Evolutionary conservation across 2,113 vertebrate species (phyloP).

Genomic region (Bufo gargarizans): DNA sequence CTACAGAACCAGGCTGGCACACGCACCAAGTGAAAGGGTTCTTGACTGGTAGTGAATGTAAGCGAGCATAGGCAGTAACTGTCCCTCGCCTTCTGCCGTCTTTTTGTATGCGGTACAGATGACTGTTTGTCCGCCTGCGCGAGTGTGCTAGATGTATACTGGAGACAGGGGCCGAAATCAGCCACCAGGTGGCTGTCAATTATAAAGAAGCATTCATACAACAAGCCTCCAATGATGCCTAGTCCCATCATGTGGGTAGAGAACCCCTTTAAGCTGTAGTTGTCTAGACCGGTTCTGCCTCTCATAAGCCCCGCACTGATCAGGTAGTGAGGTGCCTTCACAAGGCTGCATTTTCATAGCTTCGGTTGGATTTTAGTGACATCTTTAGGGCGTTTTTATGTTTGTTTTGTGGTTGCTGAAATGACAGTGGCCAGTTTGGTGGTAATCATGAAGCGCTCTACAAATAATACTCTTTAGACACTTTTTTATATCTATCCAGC

Average conservation of each 20-base stretch:
- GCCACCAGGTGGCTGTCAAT: constrained; percentile 6
- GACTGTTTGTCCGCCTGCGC: not conserved
- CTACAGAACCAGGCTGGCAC: not conserved
- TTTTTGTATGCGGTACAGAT: not conserved
- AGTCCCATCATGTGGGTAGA: not conserved
- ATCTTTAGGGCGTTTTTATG: too few relatives aligned
- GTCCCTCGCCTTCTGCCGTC: not conserved
- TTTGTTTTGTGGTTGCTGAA: too few relatives aligned
- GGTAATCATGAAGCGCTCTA: too few relatives aligned
- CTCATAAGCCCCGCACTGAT: not conserved
- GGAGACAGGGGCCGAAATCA: not conserved
- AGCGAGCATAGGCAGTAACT: not conserved
- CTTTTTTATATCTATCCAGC: too few relatives aligned
- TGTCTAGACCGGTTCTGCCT: not conserved
- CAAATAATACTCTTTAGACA: too few relatives aligned
- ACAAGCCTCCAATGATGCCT: not conserved
- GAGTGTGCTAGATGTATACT: not conserved
- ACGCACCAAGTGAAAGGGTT: not conserved
- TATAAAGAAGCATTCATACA: not conserved
- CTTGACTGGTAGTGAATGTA: not conserved
- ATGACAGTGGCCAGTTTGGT: too few relatives aligned
- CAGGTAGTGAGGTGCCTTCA: not conserved
- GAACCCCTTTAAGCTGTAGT: not conserved
- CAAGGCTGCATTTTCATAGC: too few relatives aligned
- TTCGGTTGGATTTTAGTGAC: too few relatives aligned